phyloP scores from a whole-genome alignment of 1,140 invertebrate genomes.

The Triops cancriformis region DNA sequence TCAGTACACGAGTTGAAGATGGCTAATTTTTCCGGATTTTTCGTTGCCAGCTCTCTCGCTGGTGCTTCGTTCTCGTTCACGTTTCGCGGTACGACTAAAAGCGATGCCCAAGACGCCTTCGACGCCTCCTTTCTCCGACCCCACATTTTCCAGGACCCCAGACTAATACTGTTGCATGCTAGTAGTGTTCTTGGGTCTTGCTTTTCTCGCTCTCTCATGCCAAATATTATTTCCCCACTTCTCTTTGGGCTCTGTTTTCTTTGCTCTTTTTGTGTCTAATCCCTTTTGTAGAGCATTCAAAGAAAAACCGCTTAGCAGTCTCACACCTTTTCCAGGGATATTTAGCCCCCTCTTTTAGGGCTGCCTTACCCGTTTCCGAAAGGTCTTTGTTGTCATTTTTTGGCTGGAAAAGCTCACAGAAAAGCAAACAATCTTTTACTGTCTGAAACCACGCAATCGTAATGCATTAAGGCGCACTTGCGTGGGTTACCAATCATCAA shows the following conservation, averaged over 20 bases:
- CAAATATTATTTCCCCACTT: neutral
- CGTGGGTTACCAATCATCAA: too few species aligned
- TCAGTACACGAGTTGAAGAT: too few species aligned
- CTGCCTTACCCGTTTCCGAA: neutral
- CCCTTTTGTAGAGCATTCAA: neutral
- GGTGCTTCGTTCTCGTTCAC: slow-evolving; percentile 3
- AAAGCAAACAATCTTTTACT: neutral
- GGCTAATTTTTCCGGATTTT: too few species aligned
- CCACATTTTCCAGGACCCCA: neutral
- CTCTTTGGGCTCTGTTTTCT: neutral
- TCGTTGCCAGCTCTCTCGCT: neutral
- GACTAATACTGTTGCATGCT: slow-evolving; percentile 7
- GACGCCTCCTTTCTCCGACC: neutral
- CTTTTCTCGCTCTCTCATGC: neutral
- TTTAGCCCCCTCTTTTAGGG: neutral
- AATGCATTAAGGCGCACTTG: neutral
- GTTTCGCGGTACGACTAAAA: slow-evolving; percentile 8
- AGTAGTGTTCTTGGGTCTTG: neutral
- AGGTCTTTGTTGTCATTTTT: neutral
- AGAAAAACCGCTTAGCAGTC: neutral
- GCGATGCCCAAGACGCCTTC: neutral
- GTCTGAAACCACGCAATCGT: neutral
- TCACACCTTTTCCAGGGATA: neutral
- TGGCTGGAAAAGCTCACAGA: neutral
- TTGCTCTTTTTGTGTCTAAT: neutral